Percentiles rank a stretch among this genome's conserved stretches.
Conservation (phyloP, 2,888 invertebrate species). For the Acholoe squamosa region DNA sequence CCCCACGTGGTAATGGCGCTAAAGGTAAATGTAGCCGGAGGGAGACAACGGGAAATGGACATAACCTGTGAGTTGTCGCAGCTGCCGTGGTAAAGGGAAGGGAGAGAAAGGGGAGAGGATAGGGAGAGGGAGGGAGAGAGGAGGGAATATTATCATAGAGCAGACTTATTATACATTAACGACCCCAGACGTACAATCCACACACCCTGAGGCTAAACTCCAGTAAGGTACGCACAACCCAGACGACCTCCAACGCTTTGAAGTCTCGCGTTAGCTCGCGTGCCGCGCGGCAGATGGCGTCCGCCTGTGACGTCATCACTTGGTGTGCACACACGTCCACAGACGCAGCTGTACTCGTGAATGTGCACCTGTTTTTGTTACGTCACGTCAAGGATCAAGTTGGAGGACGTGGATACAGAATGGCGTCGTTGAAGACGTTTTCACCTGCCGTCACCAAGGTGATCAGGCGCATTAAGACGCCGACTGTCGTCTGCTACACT, state of each 20-base stretch:
- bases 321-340: background rate
- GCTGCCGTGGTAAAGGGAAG: background rate
- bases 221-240: background rate
- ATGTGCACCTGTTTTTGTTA: background rate
- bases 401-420: background rate
- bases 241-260: background rate
- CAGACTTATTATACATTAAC: background rate
- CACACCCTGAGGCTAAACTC: background rate
- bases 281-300: background rate
- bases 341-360: background rate
- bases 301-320: background rate
- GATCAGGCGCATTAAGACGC: background rate
- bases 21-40: background rate
- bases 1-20: background rate
- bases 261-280: constrained; percentile 26
- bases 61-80: background rate
- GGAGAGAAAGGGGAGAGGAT: no score
- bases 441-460: background rate
- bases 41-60: background rate
- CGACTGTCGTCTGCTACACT: background rate
- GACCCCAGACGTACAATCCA: background rate
- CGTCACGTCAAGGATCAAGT: background rate
- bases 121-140: no score
- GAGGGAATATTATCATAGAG: no score
- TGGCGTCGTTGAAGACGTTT: background rate